Percentiles rank a stretch among this genome's conserved stretches.
These are phyloP conservation scores for Hipparchia sbordonii DNA, from an alignment of 2,888 invertebrate genomes.

Conservation along the genomic window DNA sequence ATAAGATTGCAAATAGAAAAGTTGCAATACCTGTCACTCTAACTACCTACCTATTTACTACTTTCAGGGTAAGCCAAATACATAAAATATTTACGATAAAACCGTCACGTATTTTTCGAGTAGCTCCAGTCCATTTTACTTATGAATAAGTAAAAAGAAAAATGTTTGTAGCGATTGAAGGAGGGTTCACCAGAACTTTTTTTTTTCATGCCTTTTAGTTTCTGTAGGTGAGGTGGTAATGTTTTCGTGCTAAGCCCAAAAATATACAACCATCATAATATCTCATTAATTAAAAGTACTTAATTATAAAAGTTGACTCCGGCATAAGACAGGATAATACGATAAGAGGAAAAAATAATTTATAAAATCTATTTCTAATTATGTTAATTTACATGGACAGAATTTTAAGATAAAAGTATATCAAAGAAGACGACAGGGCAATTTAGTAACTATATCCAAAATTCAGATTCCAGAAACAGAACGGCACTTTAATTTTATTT, in stretches of 20 bases:
- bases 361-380: too few relatives aligned
- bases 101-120: constrained; percentile 77
- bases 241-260: not conserved
- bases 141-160: constrained; percentile 75
- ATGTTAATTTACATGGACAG: too few relatives aligned
- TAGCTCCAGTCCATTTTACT: constrained; percentile 68
- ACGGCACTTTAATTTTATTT: too few relatives aligned
- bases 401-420: too few relatives aligned
- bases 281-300: too few relatives aligned
- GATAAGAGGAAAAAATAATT: too few relatives aligned
- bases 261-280: too few relatives aligned
- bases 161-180: constrained; percentile 68
- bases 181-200: constrained; percentile 51
- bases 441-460: too few relatives aligned
- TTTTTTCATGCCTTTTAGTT: constrained; percentile 40
- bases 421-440: too few relatives aligned
- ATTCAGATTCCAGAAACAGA: too few relatives aligned
- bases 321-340: too few relatives aligned
- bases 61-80: constrained; percentile 54
- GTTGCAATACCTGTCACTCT: constrained; percentile 19
- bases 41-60: constrained; percentile 49
- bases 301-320: too few relatives aligned
- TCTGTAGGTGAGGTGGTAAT: constrained; percentile 7
- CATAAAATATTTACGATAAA: constrained; percentile 66
- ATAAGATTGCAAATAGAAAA: constrained; percentile 18